Conservation (phyloP, 2,113 vertebrate genomes). For the Alexandromys fortis region DNA sequence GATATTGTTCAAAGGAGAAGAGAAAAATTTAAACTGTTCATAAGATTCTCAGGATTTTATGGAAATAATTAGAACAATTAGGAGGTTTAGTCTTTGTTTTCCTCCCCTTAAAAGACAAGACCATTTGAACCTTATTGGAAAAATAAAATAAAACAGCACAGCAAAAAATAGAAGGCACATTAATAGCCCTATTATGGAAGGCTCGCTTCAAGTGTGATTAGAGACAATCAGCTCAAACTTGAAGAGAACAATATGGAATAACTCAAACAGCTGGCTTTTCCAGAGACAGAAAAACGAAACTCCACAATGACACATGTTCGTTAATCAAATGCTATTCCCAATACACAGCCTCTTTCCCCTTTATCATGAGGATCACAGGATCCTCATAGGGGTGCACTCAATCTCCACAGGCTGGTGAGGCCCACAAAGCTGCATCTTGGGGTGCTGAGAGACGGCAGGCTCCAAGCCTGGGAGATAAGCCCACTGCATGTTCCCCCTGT, state of each 20-base stretch:
- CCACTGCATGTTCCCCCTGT: not conserved
- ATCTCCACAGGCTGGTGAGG: not conserved
- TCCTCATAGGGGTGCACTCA: not conserved
- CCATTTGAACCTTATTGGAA: not conserved
- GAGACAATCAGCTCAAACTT: not conserved
- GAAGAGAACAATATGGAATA: not conserved
- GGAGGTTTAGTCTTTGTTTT: constrained; percentile 29
- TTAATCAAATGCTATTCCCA: not conserved
- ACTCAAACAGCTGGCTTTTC: not conserved
- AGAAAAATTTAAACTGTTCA: not conserved
- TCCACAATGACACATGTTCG: not conserved
- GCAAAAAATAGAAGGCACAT: not conserved
- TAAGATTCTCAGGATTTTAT: not conserved
- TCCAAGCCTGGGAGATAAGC: not conserved
- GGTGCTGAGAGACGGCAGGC: not conserved
- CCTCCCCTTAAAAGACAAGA: constrained; percentile 15
- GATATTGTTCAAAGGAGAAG: not conserved
- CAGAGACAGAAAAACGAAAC: no score
- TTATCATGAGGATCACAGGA: not conserved
- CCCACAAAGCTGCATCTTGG: not conserved
- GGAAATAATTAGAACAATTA: not conserved
- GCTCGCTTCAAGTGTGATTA: not conserved
- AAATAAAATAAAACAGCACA: not conserved
- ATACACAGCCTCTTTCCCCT: not conserved
- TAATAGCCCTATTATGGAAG: not conserved